A percentile compares a stretch with the other conserved stretches of the same genome.
phyloP scores from a whole-genome alignment of 2,113 vertebrate species.

The Strix uralensis region DNA sequence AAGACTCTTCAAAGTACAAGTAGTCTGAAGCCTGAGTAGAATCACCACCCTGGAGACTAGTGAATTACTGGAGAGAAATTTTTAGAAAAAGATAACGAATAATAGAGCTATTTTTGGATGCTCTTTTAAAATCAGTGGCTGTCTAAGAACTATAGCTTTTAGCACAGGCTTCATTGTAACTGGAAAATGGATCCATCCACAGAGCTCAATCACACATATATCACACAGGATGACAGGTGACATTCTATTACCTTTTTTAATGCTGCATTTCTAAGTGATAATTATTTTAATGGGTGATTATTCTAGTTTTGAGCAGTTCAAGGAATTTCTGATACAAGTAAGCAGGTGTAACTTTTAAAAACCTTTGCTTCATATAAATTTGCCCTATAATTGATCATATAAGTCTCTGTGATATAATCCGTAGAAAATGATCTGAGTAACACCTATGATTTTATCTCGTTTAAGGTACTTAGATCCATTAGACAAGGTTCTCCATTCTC shows the following conservation, averaged over 20 bases:
- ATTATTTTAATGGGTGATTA: conserved; percentile 15
- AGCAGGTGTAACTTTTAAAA: background rate
- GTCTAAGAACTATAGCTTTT: background rate
- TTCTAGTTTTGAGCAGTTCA: background rate
- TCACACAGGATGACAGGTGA: background rate
- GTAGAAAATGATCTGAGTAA: background rate
- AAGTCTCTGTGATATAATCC: background rate
- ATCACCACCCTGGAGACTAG: background rate
- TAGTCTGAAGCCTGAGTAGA: background rate
- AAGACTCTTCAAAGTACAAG: background rate
- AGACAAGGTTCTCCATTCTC: background rate
- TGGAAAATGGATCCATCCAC: background rate
- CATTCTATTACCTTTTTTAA: background rate
- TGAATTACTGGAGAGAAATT: background rate
- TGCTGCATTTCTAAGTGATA: conserved; percentile 6
- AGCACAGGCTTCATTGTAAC: background rate
- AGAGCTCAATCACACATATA: background rate
- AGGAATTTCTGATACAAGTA: background rate
- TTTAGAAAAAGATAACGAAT: background rate
- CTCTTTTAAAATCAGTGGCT: background rate
- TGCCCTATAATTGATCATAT: background rate
- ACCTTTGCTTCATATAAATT: background rate
- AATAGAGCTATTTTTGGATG: conserved; percentile 18
- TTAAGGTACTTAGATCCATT: background rate
- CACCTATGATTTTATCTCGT: background rate